Conservation (phyloP, 2,797 vertebrate species). For the Erethizon dorsatum region DNA sequence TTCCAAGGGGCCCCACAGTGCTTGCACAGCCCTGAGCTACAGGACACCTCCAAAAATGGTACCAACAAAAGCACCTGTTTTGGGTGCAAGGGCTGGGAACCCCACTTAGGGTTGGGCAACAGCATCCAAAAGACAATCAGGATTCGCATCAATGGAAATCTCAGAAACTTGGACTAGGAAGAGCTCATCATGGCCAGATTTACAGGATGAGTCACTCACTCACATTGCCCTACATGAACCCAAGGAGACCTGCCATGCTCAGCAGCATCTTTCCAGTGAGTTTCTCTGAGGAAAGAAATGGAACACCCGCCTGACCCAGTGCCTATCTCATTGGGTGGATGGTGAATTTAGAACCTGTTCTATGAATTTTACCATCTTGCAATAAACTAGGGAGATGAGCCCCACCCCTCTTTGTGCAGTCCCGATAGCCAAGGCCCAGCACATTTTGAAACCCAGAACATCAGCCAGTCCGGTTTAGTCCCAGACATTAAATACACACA, state of each 20-base stretch:
- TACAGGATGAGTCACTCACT: neutral
- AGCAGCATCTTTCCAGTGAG: neutral
- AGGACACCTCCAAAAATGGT: neutral
- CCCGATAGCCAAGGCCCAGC: neutral
- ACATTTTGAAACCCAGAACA: too few relatives aligned
- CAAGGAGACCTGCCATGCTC: neutral
- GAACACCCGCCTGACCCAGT: neutral
- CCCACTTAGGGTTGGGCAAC: neutral
- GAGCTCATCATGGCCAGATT: neutral
- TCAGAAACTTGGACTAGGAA: neutral
- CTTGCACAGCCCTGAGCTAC: neutral
- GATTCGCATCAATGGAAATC: too few relatives aligned
- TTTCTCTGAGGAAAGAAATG: neutral
- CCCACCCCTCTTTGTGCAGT: neutral
- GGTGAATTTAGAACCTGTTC: neutral
- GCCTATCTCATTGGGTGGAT: neutral
- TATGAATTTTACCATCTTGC: neutral
- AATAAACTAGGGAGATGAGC: neutral
- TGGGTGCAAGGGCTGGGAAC: neutral
- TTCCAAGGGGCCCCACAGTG: neutral
- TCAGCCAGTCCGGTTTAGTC: too few relatives aligned
- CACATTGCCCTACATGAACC: neutral
- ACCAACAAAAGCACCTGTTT: neutral
- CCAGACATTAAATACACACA: neutral
- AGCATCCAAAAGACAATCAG: neutral